Percentiles rank a stretch among this genome's conserved stretches.
Conservation (phyloP, 2,113 vertebrate species). For the Malurus elegans region DNA sequence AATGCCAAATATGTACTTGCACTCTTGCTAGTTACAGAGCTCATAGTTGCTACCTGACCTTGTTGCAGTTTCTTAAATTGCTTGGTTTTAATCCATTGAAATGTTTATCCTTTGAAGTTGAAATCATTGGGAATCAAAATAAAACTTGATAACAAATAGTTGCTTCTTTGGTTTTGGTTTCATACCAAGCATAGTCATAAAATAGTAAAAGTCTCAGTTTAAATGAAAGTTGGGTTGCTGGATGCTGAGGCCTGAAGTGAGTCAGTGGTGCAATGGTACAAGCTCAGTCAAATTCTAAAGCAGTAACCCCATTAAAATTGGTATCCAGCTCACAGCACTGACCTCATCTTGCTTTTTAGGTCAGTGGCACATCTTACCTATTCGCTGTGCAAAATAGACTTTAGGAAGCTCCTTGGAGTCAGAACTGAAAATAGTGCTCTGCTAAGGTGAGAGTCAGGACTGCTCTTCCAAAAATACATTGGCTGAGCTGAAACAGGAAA, state of each 20-base stretch:
- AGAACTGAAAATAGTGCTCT: not conserved
- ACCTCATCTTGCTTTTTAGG: not conserved
- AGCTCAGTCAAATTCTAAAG: not conserved
- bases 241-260: not conserved
- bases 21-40: constrained; percentile 50
- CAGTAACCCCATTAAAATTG: not conserved
- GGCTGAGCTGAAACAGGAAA: not conserved
- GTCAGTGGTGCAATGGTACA: not conserved
- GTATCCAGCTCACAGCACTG: not conserved
- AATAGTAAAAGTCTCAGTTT: not conserved
- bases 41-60: constrained; percentile 56
- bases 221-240: not conserved
- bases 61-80: constrained; percentile 35
- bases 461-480: not conserved
- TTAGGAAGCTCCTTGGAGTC: not conserved
- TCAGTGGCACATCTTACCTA: not conserved
- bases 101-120: not conserved
- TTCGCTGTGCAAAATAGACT: not conserved
- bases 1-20: constrained; percentile 69
- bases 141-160: not conserved
- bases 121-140: not conserved
- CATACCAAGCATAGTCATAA: not conserved
- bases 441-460: not conserved
- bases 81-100: constrained; percentile 22
- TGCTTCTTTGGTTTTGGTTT: not conserved